Conservation (phyloP, 2,888 invertebrate genomes). For the Blomia tropicalis region DNA sequence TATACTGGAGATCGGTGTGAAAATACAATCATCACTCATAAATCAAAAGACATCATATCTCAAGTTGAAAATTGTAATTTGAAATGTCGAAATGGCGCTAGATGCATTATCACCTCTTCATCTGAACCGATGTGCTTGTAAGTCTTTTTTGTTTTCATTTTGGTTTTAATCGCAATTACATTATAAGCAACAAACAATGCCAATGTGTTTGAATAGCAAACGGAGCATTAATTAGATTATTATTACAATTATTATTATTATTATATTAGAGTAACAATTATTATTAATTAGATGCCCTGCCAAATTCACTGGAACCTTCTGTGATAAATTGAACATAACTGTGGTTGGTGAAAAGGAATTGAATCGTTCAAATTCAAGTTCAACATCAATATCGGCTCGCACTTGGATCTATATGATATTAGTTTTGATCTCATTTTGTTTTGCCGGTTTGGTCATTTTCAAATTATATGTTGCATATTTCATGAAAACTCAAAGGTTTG, state of each 20-base stretch:
- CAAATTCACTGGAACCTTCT: not conserved
- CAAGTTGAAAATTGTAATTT: conserved; percentile 42
- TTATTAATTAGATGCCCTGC: not conserved
- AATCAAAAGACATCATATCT: conserved; percentile 26
- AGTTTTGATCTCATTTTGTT: conserved; percentile 7
- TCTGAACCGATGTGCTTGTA: not conserved
- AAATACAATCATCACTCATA: conserved; percentile 41
- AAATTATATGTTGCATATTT: not conserved
- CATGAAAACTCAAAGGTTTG: conserved; percentile 13
- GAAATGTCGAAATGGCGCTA: conserved; percentile 47
- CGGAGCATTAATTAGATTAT: no score
- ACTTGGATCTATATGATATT: not conserved
- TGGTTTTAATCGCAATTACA: no score
- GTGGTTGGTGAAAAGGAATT: no score
- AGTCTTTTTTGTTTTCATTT: not conserved
- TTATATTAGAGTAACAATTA: no score
- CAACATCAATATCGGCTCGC: not conserved
- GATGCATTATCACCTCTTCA: conserved; percentile 31
- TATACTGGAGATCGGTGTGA: conserved; percentile 42
- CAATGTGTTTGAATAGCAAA: no score
- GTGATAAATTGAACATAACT: no score
- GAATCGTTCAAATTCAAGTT: not conserved
- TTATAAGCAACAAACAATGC: no score
- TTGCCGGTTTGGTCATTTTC: not conserved
- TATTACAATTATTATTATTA: no score